phyloP scores from a whole-genome alignment of 1,140 invertebrate species.

The Tetramorium alpestre region DNA sequence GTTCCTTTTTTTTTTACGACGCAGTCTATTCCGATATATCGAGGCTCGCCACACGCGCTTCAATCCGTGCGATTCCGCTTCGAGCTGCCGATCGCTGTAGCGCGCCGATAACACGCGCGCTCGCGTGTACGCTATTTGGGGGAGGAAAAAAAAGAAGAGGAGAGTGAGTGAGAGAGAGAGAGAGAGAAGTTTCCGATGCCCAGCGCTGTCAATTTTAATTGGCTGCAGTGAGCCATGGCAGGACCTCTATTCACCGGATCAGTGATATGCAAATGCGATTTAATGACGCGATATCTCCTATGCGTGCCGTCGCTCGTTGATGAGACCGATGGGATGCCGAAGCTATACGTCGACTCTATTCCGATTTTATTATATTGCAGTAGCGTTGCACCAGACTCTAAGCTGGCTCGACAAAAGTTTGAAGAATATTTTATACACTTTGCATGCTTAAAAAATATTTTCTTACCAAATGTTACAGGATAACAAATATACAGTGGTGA shows the following conservation, averaged over 20 bases:
- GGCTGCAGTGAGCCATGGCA: slow-evolving; percentile 76
- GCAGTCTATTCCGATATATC: slow-evolving; percentile 54
- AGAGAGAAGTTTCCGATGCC: slow-evolving; percentile 63
- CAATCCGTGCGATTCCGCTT: slow-evolving; percentile 49
- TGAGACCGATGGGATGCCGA: slow-evolving; percentile 62
- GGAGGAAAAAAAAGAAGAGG: slow-evolving; percentile 44
- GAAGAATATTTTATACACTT: background rate
- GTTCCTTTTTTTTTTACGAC: slow-evolving; percentile 55
- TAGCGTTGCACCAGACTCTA: background rate
- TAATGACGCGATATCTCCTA: slow-evolving; percentile 80
- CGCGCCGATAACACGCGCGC: slow-evolving; percentile 64
- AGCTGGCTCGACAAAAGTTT: slow-evolving; percentile 36
- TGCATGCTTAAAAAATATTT: background rate
- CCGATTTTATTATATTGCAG: slow-evolving; percentile 37
- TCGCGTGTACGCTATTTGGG: slow-evolving; percentile 52
- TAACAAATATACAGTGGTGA: background rate
- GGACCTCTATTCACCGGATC: slow-evolving; percentile 78
- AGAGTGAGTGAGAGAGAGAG: slow-evolving; percentile 33
- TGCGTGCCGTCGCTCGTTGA: slow-evolving; percentile 67
- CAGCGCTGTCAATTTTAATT: slow-evolving; percentile 81
- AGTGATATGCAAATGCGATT: slow-evolving; percentile 82
- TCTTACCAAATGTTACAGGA: slow-evolving; percentile 5
- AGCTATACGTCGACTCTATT: slow-evolving; percentile 4
- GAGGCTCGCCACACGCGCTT: slow-evolving; percentile 54
- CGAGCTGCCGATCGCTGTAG: slow-evolving; percentile 64